phyloP scores from a whole-genome alignment of 2,888 invertebrate species.

The Andrena praecox region DNA sequence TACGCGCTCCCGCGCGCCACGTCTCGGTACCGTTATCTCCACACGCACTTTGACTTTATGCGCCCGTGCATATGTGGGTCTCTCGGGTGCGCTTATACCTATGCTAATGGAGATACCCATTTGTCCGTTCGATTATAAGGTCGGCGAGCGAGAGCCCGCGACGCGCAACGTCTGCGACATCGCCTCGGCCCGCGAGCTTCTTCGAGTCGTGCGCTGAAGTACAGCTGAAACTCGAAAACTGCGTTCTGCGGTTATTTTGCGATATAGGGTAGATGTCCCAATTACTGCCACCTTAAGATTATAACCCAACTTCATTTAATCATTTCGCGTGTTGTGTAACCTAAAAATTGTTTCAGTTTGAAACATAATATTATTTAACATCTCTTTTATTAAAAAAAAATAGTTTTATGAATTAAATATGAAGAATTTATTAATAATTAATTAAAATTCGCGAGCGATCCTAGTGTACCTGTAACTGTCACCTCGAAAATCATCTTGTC shows the following conservation, averaged over 20 bases:
- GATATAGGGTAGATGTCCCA: no score
- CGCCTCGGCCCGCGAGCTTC: neutral
- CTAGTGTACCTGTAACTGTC: no score
- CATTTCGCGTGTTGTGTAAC: no score
- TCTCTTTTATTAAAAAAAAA: no score
- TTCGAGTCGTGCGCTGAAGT: neutral
- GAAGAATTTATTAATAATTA: no score
- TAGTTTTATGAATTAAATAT: no score
- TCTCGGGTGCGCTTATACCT: conserved; percentile 62
- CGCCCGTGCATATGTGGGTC: conserved; percentile 74
- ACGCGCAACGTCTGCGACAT: neutral
- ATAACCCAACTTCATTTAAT: no score
- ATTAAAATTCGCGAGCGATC: no score
- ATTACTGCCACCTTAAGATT: no score
- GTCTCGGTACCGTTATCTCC: conserved; percentile 73
- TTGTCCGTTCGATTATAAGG: conserved; percentile 70
- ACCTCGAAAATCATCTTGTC: no score
- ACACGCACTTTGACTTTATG: conserved; percentile 76
- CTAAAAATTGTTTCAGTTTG: no score
- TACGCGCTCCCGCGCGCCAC: conserved; percentile 42
- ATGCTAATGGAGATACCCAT: conserved; percentile 74
- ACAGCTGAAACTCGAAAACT: neutral
- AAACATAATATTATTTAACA: no score
- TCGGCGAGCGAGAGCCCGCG: conserved; percentile 10
- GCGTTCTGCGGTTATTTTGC: conserved; percentile 5